Conservation (phyloP, 2,113 vertebrate species). For the Chiloscyllium plagiosum region DNA sequence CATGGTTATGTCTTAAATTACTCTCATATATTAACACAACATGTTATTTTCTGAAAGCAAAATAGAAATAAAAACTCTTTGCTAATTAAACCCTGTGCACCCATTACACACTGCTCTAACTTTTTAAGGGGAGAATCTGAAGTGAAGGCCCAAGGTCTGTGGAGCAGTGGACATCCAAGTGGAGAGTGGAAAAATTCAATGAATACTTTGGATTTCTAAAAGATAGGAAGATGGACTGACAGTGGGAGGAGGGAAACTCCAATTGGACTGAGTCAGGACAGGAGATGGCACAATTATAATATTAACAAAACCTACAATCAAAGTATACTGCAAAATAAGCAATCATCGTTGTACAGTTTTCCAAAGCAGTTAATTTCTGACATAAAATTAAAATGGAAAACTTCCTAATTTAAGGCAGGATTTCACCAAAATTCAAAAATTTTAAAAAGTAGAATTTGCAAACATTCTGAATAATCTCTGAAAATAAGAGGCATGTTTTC, state of each 20-base stretch:
- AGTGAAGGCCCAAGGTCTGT: not conserved
- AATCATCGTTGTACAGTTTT: not conserved
- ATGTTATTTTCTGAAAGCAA: not conserved
- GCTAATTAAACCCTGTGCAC: not conserved
- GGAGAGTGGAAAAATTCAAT: not conserved
- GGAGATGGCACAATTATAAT: not conserved
- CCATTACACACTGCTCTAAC: not conserved
- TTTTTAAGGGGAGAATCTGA: not conserved
- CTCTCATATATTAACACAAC: not conserved
- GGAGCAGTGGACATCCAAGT: not conserved
- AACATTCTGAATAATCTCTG: not conserved
- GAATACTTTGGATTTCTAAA: not conserved
- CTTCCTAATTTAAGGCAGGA: not conserved
- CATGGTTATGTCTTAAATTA: not conserved
- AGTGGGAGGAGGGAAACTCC: not conserved
- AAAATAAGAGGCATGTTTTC: not conserved
- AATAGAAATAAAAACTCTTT: not conserved
- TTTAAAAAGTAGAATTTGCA: not conserved
- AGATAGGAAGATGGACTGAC: not conserved
- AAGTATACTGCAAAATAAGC: not conserved
- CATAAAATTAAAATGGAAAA: not conserved
- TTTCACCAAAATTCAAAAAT: not conserved
- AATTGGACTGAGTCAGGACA: not conserved
- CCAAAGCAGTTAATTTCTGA: not conserved
- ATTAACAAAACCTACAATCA: not conserved